phyloP scores from a whole-genome alignment of 2,888 invertebrate species.

The Gortyna flavago region DNA sequence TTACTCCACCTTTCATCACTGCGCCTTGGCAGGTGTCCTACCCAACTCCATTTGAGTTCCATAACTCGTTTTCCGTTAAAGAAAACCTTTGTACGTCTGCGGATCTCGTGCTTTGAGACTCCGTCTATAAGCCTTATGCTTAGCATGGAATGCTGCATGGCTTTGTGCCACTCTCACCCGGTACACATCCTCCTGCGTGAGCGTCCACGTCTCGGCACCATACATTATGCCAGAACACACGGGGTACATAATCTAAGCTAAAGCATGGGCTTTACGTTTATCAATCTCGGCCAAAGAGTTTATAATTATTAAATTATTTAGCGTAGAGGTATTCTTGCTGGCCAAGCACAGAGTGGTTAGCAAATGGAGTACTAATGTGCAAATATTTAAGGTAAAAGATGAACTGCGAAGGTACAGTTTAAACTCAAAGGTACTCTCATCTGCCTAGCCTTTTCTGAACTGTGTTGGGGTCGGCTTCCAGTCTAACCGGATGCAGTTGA shows the following conservation, averaged over 20 bases:
- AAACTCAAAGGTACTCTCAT: not conserved
- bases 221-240: not conserved
- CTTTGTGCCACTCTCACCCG: not conserved
- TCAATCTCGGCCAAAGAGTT: not conserved
- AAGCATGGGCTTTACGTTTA: not conserved
- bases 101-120: no score
- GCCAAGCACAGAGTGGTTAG: conserved; percentile 14
- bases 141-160: not conserved
- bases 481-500: not conserved
- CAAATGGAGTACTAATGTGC: conserved; percentile 28
- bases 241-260: not conserved
- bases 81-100: no score
- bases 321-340: not conserved
- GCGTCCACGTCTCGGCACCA: not conserved
- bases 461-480: not conserved
- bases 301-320: conserved; percentile 1
- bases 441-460: not conserved
- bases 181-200: not conserved
- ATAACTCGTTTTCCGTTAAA: no score
- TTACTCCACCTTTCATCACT: no score
- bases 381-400: not conserved
- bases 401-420: not conserved
- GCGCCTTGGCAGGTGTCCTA: no score
- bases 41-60: no score
- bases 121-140: not conserved